These are phyloP conservation scores for Ceratina japonica DNA, from an alignment of 1,140 invertebrate genomes.

Conservation along the genomic window DNA sequence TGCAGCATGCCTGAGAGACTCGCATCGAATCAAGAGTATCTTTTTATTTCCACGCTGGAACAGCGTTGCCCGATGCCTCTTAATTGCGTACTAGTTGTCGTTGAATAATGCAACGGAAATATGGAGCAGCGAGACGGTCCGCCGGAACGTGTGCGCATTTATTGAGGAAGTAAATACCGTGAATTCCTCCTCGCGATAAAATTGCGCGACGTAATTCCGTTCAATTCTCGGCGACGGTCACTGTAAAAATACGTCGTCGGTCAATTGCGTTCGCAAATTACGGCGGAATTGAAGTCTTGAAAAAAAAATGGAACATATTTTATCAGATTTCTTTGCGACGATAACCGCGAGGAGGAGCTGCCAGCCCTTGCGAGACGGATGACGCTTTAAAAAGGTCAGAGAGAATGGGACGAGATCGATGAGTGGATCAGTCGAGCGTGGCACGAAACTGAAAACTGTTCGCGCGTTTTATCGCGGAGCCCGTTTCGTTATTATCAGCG, in stretches of 20 bases:
- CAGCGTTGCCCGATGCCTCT: background rate
- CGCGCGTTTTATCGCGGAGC: slow-evolving; percentile 52
- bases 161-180: no score
- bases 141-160: no score
- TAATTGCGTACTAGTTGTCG: background rate
- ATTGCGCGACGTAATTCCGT: no score
- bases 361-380: slow-evolving; percentile 44
- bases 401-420: slow-evolving; percentile 32
- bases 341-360: slow-evolving; percentile 13
- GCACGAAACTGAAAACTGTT: slow-evolving; percentile 28
- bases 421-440: slow-evolving; percentile 29
- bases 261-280: no score
- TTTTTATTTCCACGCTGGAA: background rate
- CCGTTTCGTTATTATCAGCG: slow-evolving; percentile 58
- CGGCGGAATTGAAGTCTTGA: no score
- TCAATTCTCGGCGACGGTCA: no score
- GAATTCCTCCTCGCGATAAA: no score
- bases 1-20: background rate
- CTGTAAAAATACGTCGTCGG: no score
- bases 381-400: slow-evolving; percentile 23
- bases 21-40: background rate
- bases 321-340: slow-evolving; percentile 1
- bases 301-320: background rate
- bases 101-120: background rate
- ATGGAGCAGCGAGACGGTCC: no score